Evolutionary conservation across 2,797 vertebrate genomes (phyloP), one percentile per base, ranked within the genome.

Genomic region (Sandelia bainsii): DNA sequence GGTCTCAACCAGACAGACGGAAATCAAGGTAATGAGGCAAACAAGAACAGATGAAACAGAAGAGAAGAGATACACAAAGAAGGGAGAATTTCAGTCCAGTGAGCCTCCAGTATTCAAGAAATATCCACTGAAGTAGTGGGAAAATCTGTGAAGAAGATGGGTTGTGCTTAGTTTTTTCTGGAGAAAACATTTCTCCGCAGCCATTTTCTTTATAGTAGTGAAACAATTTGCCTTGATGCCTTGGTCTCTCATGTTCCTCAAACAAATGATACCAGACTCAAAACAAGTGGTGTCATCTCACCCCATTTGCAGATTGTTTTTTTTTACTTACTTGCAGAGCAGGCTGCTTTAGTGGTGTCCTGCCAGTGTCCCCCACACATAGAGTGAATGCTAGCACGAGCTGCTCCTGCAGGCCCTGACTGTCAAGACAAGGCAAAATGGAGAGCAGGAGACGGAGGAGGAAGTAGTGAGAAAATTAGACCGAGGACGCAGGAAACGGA

Each of bases 291-390:
- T 75, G 65, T 80, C 76, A 74, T 87, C 69, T 68, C 64, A 62
- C 78, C 69, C 77, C 65, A 77, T 83, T 86, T 82, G 74, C 79
- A 62, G 62, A 68, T 69, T 68, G n/a, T n/a, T 37, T 32, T 54
- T 64, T 25, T 22, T 62, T n/a, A 83, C 87, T 81, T 80, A 73
- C 74, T 72, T 69, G 75, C 71, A 61, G 60, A 82, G 61, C 80
- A 56, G 68, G 79, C 82, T 82, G 79, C 76, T 50, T 42, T 37
- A 46, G 51, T 59, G 1, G 53, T 60, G 78, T 81, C 60, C 80
- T 81, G 77, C 82, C 78, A 82, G 77, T 62, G 68, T 87, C 78
- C 83, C 80, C 83, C 80, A 52, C 74, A 73, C 77, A 9, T n/a
- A 69, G 77, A 68, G 64, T 3, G 6, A 73, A 48, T 6, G 17